Conservation (phyloP, 2,888 invertebrate species). For the Caenorhabditis afra region DNA sequence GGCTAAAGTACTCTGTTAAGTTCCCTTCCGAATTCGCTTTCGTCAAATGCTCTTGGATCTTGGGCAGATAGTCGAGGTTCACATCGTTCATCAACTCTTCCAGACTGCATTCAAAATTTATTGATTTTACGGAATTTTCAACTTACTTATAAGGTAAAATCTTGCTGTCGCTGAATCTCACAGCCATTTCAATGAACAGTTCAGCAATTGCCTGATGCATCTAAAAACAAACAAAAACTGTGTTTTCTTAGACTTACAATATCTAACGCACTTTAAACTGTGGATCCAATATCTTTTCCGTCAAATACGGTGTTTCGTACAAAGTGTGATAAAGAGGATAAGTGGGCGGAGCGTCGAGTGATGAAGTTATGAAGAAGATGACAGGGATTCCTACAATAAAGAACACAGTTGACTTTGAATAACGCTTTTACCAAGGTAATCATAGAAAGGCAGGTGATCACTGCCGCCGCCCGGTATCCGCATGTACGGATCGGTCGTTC, state of each 20-base stretch:
- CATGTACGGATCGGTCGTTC: constrained; percentile 31
- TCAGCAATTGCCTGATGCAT: constrained; percentile 80
- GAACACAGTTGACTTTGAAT: constrained; percentile 59
- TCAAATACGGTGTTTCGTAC: constrained; percentile 78
- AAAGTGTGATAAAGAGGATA: constrained; percentile 79
- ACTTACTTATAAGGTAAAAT: constrained; percentile 36
- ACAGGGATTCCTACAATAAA: constrained; percentile 76
- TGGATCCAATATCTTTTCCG: constrained; percentile 77
- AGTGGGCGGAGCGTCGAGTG: constrained; percentile 52
- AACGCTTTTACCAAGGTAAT: constrained; percentile 73
- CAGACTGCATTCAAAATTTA: constrained; percentile 45
- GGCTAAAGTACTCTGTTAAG: constrained; percentile 7
- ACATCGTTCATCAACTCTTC: constrained; percentile 25
- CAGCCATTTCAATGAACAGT: constrained; percentile 81
- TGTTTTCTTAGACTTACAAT: neutral
- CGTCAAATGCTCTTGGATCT: constrained; percentile 7
- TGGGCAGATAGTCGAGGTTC: constrained; percentile 34
- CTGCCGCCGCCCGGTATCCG: constrained; percentile 81
- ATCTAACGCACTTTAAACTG: constrained; percentile 39
- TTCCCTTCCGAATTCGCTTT: neutral
- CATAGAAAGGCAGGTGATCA: constrained; percentile 82
- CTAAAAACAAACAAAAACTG: constrained; percentile 39
- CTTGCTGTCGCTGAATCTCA: constrained; percentile 80
- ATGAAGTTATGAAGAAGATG: constrained; percentile 78
- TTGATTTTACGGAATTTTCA: constrained; percentile 22